Percentiles rank a stretch among this genome's conserved stretches.
Conservation (phyloP, 2,797 vertebrate species). For the Diceros bicornis region DNA sequence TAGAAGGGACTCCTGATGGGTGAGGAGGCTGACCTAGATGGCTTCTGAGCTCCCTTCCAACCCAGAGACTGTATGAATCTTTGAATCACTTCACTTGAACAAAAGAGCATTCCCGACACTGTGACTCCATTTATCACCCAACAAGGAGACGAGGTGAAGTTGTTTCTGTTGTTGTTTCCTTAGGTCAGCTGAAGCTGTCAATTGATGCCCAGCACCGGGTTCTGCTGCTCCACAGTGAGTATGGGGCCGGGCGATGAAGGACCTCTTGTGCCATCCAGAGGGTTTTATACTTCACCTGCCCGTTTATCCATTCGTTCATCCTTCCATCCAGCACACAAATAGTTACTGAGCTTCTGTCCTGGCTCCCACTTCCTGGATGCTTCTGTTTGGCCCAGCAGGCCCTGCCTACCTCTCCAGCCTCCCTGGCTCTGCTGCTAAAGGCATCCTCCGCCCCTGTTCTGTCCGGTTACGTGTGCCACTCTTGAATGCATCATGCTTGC, state of each 20-base stretch:
- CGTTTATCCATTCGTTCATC: background rate
- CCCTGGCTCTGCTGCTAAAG: background rate
- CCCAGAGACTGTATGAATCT: background rate
- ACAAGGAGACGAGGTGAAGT: background rate
- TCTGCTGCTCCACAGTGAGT: slow-evolving; percentile 90
- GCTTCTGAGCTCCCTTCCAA: background rate
- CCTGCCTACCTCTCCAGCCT: background rate
- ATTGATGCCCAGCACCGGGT: slow-evolving; percentile 77
- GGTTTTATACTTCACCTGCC: background rate
- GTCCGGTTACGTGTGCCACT: accelerated
- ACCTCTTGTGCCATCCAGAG: background rate
- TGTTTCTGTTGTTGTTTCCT: slow-evolving; percentile 44
- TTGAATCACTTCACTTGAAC: background rate
- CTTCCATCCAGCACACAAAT: background rate
- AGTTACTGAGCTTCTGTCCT: background rate
- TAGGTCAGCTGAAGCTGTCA: slow-evolving; percentile 91
- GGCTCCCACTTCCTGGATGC: background rate
- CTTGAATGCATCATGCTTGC: background rate
- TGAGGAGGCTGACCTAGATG: background rate
- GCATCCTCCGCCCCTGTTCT: background rate
- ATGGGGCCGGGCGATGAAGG: background rate
- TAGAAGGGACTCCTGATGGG: background rate
- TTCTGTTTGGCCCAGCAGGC: background rate
- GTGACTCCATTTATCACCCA: background rate
- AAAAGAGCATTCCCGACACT: accelerated